These are phyloP conservation scores for Engraulis encrasicolus DNA, from an alignment of 2,113 vertebrate genomes.

Conservation along the genomic window DNA sequence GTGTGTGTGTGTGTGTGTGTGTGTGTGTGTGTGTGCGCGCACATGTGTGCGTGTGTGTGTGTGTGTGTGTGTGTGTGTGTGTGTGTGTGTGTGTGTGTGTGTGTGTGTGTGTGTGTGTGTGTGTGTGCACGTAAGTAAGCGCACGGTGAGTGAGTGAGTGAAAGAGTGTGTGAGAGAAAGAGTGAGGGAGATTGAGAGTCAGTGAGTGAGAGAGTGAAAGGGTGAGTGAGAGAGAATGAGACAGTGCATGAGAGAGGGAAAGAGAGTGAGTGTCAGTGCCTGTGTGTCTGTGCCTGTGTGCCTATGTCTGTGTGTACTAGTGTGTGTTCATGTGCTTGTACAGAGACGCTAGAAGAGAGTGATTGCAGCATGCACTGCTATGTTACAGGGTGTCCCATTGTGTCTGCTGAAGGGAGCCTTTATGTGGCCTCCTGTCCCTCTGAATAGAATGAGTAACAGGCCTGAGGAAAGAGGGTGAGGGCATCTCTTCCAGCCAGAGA, in stretches of 20 bases:
- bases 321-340: constrained; percentile 20
- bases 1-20: too few species aligned
- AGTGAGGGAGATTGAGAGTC: too few species aligned
- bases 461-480: background rate
- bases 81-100: too few species aligned
- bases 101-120: background rate
- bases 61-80: background rate
- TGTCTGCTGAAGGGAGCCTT: constrained; percentile 7
- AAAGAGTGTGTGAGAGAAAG: too few species aligned
- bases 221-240: too few species aligned
- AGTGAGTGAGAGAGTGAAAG: too few species aligned
- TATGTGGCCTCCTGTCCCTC: background rate
- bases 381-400: background rate
- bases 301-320: background rate
- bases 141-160: background rate
- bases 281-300: background rate
- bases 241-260: background rate
- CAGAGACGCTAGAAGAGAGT: too few species aligned
- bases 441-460: constrained; percentile 2
- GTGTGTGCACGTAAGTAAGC: background rate
- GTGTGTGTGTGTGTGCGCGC: background rate
- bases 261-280: background rate
- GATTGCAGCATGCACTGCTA: background rate
- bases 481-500: background rate
- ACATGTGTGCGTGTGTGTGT: background rate